Base-by-base conservation (phyloP, 2,113 vertebrate species). In the Rostratula benghalensis region DNA sequence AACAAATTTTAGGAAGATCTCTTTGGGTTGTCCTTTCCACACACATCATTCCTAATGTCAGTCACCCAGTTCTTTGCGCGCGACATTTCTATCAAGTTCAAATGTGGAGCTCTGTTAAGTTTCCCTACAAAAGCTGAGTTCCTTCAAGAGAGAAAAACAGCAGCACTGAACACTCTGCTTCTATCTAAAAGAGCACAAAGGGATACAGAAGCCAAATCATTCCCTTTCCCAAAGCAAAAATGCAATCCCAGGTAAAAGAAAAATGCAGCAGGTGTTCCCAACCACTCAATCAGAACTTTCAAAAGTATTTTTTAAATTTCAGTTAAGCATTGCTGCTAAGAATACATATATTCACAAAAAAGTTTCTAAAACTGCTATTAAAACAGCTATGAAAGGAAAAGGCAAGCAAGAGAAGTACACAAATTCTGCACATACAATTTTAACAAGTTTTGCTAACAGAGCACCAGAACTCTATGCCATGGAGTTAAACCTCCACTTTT, bases 51-150 rank as follows among this genome's bases (percentile, higher is more conserved):
- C 37, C 70, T 19, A 39, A 1, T 21, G 31, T 21, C 90, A 87
- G 35, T 35, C 63, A 68, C 13, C 5, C 28, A 18, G 50, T 79
- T 51, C 63, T 35, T n/a, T 17, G 41, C 46, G 64, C 7, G 0
- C 4, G 5, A 0, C 16, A 65, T 11, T 53, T 69, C 33, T 33
- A 23, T 6, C 18, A 86, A 50, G 39, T 88, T 76, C 53, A 59
- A 63, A 64, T 1, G 3, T 1, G 0, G 23, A 43, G 39, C 27
- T 88, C 30, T 35, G 0, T 3, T 3, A 13, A 41, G 22, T 23
- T 71, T 24, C 45, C 21, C 39, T 53, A n/a, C 7, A 60, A 85
- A 90, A 51, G 15, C 48, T 46, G 8, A 73, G 69, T 6, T 68
- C 48, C 70, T 82, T 7, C 30, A 7, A 39, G 9, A 57, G 23